phyloP scores from a whole-genome alignment of 2,888 invertebrate genomes.

The Gastracanthus pulcherrimus region DNA sequence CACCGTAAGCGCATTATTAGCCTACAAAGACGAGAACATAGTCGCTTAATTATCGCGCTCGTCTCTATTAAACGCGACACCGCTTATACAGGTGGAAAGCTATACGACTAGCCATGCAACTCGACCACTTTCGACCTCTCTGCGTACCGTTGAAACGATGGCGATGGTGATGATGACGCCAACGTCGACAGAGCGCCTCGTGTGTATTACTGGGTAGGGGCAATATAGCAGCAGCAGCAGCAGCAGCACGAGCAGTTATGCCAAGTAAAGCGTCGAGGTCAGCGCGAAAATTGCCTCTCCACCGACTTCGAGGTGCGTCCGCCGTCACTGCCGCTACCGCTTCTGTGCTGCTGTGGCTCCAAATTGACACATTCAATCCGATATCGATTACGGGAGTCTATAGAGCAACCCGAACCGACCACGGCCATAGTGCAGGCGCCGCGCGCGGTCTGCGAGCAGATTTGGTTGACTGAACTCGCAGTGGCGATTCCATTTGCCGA shows the following conservation, averaged over 20 bases:
- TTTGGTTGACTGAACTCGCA: conserved; percentile 17
- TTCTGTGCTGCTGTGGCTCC: not conserved
- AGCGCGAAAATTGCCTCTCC: conserved; percentile 15
- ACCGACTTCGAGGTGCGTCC: no score
- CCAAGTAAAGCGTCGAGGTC: conserved; percentile 5
- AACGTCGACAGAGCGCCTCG: not conserved
- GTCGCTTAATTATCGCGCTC: not conserved
- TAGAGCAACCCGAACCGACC: no score
- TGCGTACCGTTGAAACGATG: no score
- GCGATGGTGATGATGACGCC: no score
- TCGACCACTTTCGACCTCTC: not conserved
- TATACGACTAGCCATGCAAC: not conserved
- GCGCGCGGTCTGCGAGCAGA: not conserved
- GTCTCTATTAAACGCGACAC: not conserved
- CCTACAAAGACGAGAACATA: not conserved
- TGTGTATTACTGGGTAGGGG: no score
- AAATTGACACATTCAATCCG: conserved; percentile 37
- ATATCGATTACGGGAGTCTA: conserved; percentile 33
- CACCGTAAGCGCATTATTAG: not conserved
- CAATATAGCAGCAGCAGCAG: no score
- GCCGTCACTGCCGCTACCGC: no score
- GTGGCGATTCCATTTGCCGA: conserved; percentile 20
- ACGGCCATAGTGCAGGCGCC: not conserved
- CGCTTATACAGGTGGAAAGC: conserved; percentile 1
- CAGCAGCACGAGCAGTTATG: not conserved